Conservation (phyloP, 1,140 invertebrate genomes). For the Drosophila sucinea region DNA sequence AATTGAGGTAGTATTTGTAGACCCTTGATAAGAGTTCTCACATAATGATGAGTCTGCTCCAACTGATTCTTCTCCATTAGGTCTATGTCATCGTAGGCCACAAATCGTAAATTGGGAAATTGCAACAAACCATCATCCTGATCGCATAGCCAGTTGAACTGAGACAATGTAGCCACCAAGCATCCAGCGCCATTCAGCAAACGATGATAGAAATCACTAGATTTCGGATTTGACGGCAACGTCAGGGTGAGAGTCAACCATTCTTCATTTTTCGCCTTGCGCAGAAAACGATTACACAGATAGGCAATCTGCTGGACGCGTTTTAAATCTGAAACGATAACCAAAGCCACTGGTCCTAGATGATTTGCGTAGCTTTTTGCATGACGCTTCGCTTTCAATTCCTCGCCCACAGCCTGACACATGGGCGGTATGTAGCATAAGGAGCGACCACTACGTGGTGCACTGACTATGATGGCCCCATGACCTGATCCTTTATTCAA, state of each 20-base stretch:
- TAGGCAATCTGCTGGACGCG: conserved; percentile 33
- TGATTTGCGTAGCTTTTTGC: neutral
- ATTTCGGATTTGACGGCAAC: conserved; percentile 24
- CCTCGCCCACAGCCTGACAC: conserved; percentile 33
- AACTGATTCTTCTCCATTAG: conserved; percentile 35
- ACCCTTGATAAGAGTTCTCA: neutral
- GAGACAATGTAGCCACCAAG: conserved; percentile 50
- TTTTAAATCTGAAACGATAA: conserved; percentile 32
- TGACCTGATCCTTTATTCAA: conserved; percentile 16
- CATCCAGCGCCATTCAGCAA: conserved; percentile 48
- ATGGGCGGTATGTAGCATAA: conserved; percentile 52
- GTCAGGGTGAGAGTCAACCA: conserved; percentile 24
- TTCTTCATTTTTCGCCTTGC: conserved; percentile 10
- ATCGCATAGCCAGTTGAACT: conserved; percentile 37
- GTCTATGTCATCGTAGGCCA: conserved; percentile 58
- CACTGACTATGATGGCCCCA: conserved; percentile 54
- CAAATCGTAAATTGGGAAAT: conserved; percentile 20
- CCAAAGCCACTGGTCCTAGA: conserved; percentile 32
- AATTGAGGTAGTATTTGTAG: conserved; percentile 32
- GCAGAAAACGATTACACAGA: conserved; percentile 39
- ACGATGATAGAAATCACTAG: conserved; percentile 25
- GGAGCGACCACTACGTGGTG: conserved; percentile 59
- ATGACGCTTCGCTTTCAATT: neutral
- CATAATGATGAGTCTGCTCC: neutral
- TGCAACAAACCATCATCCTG: neutral